A percentile compares a stretch with the other conserved stretches of the same genome.
phyloP scores from a whole-genome alignment of 1,140 invertebrate species.

The Palaemon carinicauda region DNA sequence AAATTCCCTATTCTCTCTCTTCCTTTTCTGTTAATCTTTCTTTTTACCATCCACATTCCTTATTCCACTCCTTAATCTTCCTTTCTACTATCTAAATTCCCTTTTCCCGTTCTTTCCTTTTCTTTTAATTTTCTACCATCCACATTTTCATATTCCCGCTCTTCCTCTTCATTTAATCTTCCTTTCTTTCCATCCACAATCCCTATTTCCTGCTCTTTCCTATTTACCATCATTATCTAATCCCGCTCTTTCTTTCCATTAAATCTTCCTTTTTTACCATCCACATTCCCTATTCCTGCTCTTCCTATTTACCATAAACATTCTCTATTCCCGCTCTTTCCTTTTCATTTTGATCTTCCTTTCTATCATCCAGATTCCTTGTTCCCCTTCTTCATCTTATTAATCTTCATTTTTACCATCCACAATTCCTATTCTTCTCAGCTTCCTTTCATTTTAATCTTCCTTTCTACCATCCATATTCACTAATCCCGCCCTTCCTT shows the following conservation, averaged over 20 bases:
- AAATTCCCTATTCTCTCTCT: not conserved
- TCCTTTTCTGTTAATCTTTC: not conserved
- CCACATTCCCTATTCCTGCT: no score
- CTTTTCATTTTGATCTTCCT: no score
- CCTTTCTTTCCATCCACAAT: no score
- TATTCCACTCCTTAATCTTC: not conserved
- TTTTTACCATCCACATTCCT: not conserved
- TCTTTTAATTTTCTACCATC: not conserved
- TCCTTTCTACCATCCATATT: not conserved
- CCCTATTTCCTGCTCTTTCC: no score
- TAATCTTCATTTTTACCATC: not conserved
- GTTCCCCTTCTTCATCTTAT: not conserved
- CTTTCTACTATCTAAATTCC: not conserved
- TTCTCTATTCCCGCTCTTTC: no score
- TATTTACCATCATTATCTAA: no score
- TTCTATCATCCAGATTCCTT: not conserved
- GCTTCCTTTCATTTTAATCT: not conserved
- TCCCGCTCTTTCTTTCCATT: no score
- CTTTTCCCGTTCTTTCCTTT: not conserved
- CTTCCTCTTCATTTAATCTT: no score
- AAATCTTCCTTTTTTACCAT: no score
- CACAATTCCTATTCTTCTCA: not conserved
- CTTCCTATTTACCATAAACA: no score
- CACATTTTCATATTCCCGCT: no score
- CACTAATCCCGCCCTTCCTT: not conserved